A percentile compares a stretch with the other conserved stretches of the same genome.
Evolutionary conservation across 2,113 vertebrate genomes (phyloP).

Genomic region (Salvator merianae): DNA sequence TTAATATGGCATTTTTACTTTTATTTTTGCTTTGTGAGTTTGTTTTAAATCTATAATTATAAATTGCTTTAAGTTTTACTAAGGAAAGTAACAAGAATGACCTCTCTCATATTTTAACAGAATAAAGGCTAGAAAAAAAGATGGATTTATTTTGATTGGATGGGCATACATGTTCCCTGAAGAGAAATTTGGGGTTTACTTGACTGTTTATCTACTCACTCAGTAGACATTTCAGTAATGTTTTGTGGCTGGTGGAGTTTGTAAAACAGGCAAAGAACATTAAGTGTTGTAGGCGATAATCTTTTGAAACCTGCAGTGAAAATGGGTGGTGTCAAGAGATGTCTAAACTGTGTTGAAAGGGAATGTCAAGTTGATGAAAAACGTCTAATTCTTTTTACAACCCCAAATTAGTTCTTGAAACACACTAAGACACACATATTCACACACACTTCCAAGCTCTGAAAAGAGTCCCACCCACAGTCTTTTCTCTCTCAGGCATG

Average conservation of each 20-base stretch:
- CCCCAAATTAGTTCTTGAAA: constrained; percentile 7
- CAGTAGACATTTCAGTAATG: constrained; percentile 10
- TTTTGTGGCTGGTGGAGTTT: not conserved
- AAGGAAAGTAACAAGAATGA: too few relatives aligned
- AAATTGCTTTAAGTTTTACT: too few relatives aligned
- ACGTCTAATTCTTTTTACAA: constrained; percentile 38
- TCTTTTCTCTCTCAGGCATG: not conserved
- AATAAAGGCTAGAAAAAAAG: not conserved
- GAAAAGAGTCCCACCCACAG: constrained; percentile 28
- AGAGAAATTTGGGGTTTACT: constrained; percentile 31
- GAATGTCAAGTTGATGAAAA: not conserved
- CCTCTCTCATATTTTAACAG: not conserved
- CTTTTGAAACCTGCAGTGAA: constrained; percentile 10
- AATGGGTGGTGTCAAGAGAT: constrained; percentile 46
- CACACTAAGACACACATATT: constrained; percentile 6
- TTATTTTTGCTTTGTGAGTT: too few relatives aligned
- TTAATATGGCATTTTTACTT: too few relatives aligned
- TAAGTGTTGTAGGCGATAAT: constrained; percentile 35
- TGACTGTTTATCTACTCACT: constrained; percentile 15
- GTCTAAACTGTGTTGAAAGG: not conserved
- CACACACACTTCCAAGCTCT: constrained; percentile 30
- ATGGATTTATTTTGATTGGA: constrained; percentile 18
- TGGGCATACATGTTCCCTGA: constrained; percentile 1
- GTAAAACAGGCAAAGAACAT: constrained; percentile 24
- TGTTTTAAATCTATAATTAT: too few relatives aligned